Percentiles rank a stretch among this genome's conserved stretches.
phyloP scores from a whole-genome alignment of 2,888 invertebrate genomes.

The Aphrophora alni region DNA sequence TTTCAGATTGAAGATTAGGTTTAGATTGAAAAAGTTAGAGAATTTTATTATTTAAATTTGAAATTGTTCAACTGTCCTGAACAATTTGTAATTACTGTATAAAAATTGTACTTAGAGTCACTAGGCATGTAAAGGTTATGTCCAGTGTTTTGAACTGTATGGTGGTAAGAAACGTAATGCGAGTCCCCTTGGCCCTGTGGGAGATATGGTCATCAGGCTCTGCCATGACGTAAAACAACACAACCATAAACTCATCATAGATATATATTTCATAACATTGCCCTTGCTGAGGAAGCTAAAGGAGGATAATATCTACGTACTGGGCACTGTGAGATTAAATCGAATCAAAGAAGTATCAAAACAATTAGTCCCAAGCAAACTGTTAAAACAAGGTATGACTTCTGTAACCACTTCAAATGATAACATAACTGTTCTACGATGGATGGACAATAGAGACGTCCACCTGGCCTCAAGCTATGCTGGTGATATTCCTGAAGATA shows the following conservation, averaged over 20 bases:
- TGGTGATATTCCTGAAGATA: slow-evolving; percentile 30
- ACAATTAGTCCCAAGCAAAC: slow-evolving; percentile 23
- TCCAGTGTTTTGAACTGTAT: slow-evolving; percentile 30
- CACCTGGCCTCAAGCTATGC: slow-evolving; percentile 39
- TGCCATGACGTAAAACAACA: slow-evolving; percentile 18
- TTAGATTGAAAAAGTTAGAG: too few relatives aligned
- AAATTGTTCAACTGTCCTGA: too few relatives aligned
- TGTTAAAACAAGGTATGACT: slow-evolving; percentile 20
- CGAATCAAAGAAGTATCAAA: slow-evolving; percentile 18
- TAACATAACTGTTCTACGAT: slow-evolving; percentile 40
- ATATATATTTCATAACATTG: slow-evolving; percentile 13
- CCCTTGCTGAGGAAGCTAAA: slow-evolving; percentile 6
- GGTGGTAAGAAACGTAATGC: not conserved
- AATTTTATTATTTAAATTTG: too few relatives aligned
- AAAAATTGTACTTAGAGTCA: too few relatives aligned
- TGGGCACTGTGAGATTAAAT: slow-evolving; percentile 29
- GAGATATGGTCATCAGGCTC: slow-evolving; percentile 15
- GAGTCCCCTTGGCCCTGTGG: not conserved
- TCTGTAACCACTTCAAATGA: slow-evolving; percentile 39
- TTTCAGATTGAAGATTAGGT: too few relatives aligned
- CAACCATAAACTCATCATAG: slow-evolving; percentile 25
- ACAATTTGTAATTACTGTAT: too few relatives aligned
- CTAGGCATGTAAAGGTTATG: slow-evolving; percentile 4
- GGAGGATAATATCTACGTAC: not conserved
- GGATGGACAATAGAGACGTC: slow-evolving; percentile 39